These are phyloP conservation scores for Phalera bucephala DNA, from an alignment of 2,888 invertebrate species.

Conservation along the genomic window DNA sequence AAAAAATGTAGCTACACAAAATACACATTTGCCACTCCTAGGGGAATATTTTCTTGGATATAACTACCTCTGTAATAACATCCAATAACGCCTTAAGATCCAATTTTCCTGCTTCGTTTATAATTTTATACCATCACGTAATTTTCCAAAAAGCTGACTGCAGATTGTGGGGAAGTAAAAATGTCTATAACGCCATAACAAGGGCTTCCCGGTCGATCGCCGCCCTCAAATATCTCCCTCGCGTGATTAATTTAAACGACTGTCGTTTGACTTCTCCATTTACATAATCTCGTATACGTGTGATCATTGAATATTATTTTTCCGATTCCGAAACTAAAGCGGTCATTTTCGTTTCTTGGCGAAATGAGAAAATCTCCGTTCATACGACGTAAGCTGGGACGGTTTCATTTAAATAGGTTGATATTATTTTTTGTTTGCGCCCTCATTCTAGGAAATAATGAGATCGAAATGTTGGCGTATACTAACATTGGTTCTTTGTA, in stretches of 20 bases:
- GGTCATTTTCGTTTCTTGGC: background rate
- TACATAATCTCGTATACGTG: constrained; percentile 12
- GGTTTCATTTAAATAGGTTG: background rate
- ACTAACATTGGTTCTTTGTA: too few species aligned
- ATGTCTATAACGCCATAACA: too few species aligned
- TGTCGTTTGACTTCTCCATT: constrained; percentile 33
- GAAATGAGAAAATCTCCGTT: background rate
- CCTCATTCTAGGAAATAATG: background rate
- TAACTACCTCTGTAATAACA: too few species aligned
- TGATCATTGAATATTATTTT: background rate
- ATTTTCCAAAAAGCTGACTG: too few species aligned
- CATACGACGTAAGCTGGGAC: background rate
- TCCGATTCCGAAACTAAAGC: background rate
- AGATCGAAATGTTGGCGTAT: background rate
- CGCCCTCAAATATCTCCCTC: constrained; percentile 29
- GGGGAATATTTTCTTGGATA: too few species aligned
- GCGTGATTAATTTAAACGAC: constrained; percentile 44
- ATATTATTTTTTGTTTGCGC: background rate
- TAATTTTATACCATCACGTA: too few species aligned
- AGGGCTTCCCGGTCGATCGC: constrained; percentile 28
- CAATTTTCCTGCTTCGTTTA: too few species aligned
- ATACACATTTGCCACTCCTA: too few species aligned
- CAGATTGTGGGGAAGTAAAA: too few species aligned
- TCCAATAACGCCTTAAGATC: too few species aligned
- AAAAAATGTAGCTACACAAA: too few species aligned